Evolutionary conservation across 2,113 vertebrate genomes (phyloP).

Genomic region (Vidua macroura): DNA sequence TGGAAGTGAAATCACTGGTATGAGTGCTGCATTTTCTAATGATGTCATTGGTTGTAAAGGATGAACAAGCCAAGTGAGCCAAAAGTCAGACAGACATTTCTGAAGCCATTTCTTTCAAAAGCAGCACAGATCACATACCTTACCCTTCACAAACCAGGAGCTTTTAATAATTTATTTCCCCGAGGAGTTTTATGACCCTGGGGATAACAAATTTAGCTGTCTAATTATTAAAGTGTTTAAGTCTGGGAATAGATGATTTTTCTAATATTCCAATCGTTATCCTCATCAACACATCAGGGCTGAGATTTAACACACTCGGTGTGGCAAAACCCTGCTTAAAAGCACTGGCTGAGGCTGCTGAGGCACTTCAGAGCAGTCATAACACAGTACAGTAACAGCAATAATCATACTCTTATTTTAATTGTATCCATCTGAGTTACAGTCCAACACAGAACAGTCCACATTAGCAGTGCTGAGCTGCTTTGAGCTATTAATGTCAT

Average conservation of each 20-base stretch:
- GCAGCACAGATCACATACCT: background rate
- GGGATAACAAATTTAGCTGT: conserved; percentile 41
- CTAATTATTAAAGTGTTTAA: conserved; percentile 16
- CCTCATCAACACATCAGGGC: conserved; percentile 20
- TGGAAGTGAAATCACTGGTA: background rate
- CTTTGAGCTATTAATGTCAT: conserved; percentile 1
- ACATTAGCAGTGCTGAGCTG: background rate
- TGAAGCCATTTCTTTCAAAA: background rate
- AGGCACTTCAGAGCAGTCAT: conserved; percentile 11
- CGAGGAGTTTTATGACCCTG: background rate
- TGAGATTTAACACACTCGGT: background rate
- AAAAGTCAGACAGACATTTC: background rate
- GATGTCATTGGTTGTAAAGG: background rate
- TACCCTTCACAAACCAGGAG: background rate
- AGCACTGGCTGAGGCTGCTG: background rate
- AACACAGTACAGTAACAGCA: background rate
- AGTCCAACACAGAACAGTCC: background rate
- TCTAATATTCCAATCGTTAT: background rate
- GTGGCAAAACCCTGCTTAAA: conserved; percentile 3
- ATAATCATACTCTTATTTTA: conserved; percentile 44
- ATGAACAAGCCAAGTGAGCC: background rate
- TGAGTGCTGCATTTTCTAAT: background rate
- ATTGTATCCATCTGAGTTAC: conserved; percentile 27
- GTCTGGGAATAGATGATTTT: conserved; percentile 29
- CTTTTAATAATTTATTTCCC: conserved; percentile 41